Evolutionary conservation across 1,140 invertebrate genomes (phyloP).

Genomic region (Laupala kohalensis): DNA sequence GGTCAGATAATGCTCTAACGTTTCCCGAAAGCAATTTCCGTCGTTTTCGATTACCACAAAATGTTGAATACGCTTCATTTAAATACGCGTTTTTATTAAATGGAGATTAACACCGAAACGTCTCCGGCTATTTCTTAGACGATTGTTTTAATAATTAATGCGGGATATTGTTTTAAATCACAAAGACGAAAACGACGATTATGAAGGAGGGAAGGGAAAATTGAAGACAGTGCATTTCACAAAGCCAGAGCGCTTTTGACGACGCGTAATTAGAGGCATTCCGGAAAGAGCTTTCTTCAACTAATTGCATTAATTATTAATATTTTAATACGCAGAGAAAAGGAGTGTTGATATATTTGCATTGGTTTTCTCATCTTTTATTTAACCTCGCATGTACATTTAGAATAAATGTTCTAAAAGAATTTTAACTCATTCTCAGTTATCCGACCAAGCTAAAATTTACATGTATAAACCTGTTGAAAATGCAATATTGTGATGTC

Average conservation of each 20-base stretch:
- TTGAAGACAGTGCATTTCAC: too few species aligned
- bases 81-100: neutral
- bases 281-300: neutral
- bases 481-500: too few species aligned
- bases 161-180: neutral
- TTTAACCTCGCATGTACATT: too few species aligned
- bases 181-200: neutral
- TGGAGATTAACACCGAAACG: neutral
- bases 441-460: too few species aligned
- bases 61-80: neutral
- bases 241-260: neutral
- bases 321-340: neutral
- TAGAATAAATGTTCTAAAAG: too few species aligned
- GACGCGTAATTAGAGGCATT: neutral
- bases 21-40: too few species aligned
- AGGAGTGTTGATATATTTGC: too few species aligned
- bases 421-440: too few species aligned
- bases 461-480: too few species aligned
- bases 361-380: too few species aligned
- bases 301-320: neutral
- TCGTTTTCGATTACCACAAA: neutral
- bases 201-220: too few species aligned
- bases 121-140: neutral
- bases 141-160: neutral
- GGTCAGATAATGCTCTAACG: too few species aligned